Base-by-base conservation (phyloP, 2,113 vertebrate genomes). In the Oryzias celebensis region DNA sequence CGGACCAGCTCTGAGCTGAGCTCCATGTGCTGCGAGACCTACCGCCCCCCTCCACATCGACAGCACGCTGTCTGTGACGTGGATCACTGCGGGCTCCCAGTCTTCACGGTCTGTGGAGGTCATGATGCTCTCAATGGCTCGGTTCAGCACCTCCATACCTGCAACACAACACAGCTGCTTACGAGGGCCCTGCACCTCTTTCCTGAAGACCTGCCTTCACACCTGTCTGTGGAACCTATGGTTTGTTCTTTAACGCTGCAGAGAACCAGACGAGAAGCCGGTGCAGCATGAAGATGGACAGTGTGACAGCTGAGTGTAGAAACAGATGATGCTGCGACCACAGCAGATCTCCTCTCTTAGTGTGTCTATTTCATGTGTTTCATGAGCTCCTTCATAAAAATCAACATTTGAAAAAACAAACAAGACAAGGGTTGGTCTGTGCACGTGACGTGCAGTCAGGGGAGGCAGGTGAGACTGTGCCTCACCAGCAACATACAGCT, bases 71-170 rank as follows among this genome's bases (percentile, higher is more conserved):
- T 97, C 95, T 0, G 95, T 94, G 55, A 99, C 89, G 2, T 88
- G 93, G 79, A 98, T 90, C 62, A 93, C 84, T 3, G 93, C 83
- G 0, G 93, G 90, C 0, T 90, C 91, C 97, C 97, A 99, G 65
- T 89, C 72, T 2, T 95, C 92, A 71, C 51, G 85, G 54, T 93
- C 92, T 0, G 89, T 92, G 8, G 83, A 85, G 63, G 86, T 88
- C 45, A 91, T 92, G 85, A 98, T 91, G 77, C 90, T 93, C 72
- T 95, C 94, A 0, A 99, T 97, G 14, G 96, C 95, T 54, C 93
- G 83, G 20, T 99, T 99, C 81, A 99, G 62, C 64, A 98, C 93
- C 43, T 96, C 95, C 94, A 98, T 99, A 49, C 97, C 97, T 99
- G 68, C 41, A 58, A 36, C 4, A 52, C 20, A 43, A 57, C 45